phyloP scores from a whole-genome alignment of 2,888 invertebrate genomes.

The Nephrocerus scutellatus region DNA sequence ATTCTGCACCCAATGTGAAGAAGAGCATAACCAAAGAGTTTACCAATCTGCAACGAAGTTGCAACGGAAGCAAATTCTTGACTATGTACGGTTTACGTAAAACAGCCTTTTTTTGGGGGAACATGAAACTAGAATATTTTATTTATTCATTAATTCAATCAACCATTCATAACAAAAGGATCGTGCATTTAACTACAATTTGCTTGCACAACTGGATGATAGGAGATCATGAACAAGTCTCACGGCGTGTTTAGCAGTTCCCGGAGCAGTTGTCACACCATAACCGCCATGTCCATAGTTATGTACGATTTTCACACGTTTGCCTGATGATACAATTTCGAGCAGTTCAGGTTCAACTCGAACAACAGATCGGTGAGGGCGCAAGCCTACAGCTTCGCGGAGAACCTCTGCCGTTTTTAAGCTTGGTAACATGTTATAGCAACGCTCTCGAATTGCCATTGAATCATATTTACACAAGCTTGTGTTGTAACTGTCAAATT shows the following conservation, averaged over 20 bases:
- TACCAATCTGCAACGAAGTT: too few relatives aligned
- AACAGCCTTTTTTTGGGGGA: too few relatives aligned
- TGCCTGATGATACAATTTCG: slow-evolving; percentile 37
- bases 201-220: slow-evolving; percentile 33
- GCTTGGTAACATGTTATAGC: slow-evolving; percentile 67
- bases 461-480: slow-evolving; percentile 64
- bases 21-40: too few relatives aligned
- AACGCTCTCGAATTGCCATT: slow-evolving; percentile 70
- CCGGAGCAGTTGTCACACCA: slow-evolving; percentile 84
- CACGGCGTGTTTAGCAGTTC: slow-evolving; percentile 73
- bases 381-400: slow-evolving; percentile 65
- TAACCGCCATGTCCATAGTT: slow-evolving; percentile 95
- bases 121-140: too few relatives aligned
- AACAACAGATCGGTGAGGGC: slow-evolving; percentile 71
- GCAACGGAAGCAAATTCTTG: too few relatives aligned
- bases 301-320: slow-evolving; percentile 65
- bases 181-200: slow-evolving; percentile 32
- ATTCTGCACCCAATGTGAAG: too few relatives aligned
- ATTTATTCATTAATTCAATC: too few relatives aligned
- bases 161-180: too few relatives aligned
- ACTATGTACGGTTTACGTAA: too few relatives aligned
- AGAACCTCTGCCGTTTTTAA: slow-evolving; percentile 55
- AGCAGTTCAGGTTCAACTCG: slow-evolving; percentile 63
- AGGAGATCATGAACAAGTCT: slow-evolving; percentile 57
- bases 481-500: slow-evolving; percentile 69